phyloP scores from a whole-genome alignment of 2,888 invertebrate species.

The Aplocera efformata region DNA sequence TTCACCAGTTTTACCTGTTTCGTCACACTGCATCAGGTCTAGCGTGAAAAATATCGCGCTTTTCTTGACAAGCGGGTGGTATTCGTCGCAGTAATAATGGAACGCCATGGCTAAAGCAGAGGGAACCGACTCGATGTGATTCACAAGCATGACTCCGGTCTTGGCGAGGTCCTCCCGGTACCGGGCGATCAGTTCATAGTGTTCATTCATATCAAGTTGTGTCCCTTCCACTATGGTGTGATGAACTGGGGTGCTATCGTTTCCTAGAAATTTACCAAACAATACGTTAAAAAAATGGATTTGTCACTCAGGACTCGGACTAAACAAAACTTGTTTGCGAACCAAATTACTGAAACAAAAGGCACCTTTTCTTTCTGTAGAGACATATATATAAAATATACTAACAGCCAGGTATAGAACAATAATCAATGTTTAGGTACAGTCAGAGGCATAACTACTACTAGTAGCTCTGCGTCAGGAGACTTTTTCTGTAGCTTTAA shows the following conservation, averaged over 20 bases:
- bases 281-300: too few relatives aligned
- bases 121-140: constrained; percentile 57
- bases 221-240: constrained; percentile 51
- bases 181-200: constrained; percentile 53
- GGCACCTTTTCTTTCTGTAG: too few relatives aligned
- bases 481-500: too few relatives aligned
- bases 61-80: constrained; percentile 62
- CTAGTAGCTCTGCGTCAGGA: too few relatives aligned
- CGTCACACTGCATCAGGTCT: constrained; percentile 55
- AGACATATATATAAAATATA: too few relatives aligned
- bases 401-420: too few relatives aligned
- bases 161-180: constrained; percentile 49
- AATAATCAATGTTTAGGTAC: too few relatives aligned
- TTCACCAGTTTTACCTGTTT: constrained; percentile 52
- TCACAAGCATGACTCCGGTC: constrained; percentile 64
- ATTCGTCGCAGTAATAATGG: constrained; percentile 75
- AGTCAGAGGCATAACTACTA: too few relatives aligned
- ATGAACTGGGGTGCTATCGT: constrained; percentile 42
- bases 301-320: too few relatives aligned
- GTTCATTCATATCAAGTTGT: constrained; percentile 46
- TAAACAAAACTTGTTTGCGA: too few relatives aligned
- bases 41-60: constrained; percentile 72
- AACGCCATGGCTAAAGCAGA: constrained; percentile 70
- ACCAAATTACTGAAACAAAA: too few relatives aligned
- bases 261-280: constrained; percentile 46